phyloP scores from a whole-genome alignment of 92 coral and sea anemone species.

The Palythoa grandiflora region DNA sequence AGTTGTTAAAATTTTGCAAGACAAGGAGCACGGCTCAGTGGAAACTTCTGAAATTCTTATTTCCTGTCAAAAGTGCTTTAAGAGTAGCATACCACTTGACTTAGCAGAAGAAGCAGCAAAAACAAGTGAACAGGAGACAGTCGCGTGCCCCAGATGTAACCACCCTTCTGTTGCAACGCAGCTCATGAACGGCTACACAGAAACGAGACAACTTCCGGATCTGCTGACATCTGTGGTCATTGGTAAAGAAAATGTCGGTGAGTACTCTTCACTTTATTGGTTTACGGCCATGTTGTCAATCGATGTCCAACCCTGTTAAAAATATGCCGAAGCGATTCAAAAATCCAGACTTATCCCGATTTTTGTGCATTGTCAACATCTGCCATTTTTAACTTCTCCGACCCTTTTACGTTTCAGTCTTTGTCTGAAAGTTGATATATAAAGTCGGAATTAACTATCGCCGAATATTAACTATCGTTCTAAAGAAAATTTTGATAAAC shows the following conservation, averaged over 20 bases:
- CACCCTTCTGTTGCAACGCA: slow-evolving; percentile 24
- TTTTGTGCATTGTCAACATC: too few species aligned
- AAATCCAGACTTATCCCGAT: too few species aligned
- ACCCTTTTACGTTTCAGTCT: too few species aligned
- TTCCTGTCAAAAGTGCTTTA: slow-evolving; percentile 67
- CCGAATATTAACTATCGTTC: too few species aligned
- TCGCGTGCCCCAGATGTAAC: slow-evolving; percentile 65
- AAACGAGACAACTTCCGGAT: slow-evolving; percentile 48
- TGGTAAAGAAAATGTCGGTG: slow-evolving; percentile 2
- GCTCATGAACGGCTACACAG: slow-evolving; percentile 64
- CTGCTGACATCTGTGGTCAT: slow-evolving; percentile 29
- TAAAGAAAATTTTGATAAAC: too few species aligned
- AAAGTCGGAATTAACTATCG: too few species aligned
- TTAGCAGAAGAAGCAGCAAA: slow-evolving; percentile 48
- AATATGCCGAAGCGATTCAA: too few species aligned
- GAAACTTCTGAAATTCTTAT: slow-evolving; percentile 19
- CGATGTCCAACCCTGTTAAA: too few species aligned
- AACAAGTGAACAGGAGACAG: slow-evolving; percentile 22
- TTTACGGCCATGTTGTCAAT: too few species aligned
- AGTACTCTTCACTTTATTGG: neutral
- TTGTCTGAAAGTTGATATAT: too few species aligned
- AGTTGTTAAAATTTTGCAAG: slow-evolving; percentile 32
- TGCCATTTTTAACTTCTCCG: too few species aligned
- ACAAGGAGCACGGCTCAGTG: neutral
- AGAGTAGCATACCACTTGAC: slow-evolving; percentile 54